Evolutionary conservation across 2,797 vertebrate species (phyloP).

Genomic region (Lates japonicus): DNA sequence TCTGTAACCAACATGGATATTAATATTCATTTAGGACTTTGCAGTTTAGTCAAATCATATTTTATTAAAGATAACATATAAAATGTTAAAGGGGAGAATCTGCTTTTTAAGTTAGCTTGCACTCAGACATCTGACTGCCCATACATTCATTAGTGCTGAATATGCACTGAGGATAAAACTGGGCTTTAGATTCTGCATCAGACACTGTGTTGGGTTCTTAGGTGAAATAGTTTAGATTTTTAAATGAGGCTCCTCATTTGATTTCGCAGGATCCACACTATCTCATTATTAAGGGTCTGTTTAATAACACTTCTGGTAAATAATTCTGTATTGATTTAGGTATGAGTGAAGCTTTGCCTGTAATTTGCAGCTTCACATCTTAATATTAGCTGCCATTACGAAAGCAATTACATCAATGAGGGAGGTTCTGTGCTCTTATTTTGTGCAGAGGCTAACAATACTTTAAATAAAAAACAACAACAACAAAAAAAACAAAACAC

Average conservation of each 20-base stretch:
- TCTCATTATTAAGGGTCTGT: neutral
- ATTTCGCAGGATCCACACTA: neutral
- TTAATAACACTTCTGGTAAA: too few relatives aligned
- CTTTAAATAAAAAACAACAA: too few relatives aligned
- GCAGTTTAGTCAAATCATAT: constrained; percentile 60
- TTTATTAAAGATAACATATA: constrained; percentile 68
- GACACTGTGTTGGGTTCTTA: neutral
- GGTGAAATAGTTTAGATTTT: neutral
- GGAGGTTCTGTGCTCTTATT: too few relatives aligned
- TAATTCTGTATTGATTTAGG: too few relatives aligned
- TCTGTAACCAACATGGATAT: constrained; percentile 49
- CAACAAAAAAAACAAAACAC: too few relatives aligned
- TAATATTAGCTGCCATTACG: too few relatives aligned
- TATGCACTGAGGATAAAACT: constrained; percentile 3
- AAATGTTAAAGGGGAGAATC: constrained; percentile 63
- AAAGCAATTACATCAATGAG: too few relatives aligned
- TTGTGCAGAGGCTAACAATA: too few relatives aligned
- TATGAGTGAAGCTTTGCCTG: too few relatives aligned
- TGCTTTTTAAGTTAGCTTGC: constrained; percentile 45
- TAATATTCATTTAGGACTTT: constrained; percentile 55
- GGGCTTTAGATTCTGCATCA: constrained; percentile 6
- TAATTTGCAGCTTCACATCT: too few relatives aligned
- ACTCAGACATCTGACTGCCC: constrained; percentile 21
- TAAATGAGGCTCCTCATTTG: neutral
- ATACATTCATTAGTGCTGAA: constrained; percentile 31